Percentiles rank a stretch among this genome's conserved stretches.
These are phyloP conservation scores for Erinaceus europaeus DNA, from an alignment of 2,113 vertebrate species.

Conservation along the genomic window DNA sequence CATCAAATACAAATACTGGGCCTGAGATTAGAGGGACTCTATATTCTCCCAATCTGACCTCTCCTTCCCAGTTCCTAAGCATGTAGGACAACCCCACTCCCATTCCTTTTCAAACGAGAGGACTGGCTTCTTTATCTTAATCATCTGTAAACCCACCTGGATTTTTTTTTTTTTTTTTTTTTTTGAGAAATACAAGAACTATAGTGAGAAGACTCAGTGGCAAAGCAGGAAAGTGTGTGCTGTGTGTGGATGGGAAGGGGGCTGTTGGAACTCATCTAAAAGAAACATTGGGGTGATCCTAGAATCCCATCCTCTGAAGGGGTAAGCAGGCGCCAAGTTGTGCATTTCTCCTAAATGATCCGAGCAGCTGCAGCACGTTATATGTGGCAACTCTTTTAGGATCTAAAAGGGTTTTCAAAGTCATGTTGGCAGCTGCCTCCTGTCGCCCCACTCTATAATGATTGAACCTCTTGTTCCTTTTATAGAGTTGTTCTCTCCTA, in stretches of 20 bases:
- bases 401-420: constrained; percentile 86
- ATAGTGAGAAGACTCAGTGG: background rate
- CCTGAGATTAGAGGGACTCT: background rate
- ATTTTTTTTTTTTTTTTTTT: too few relatives aligned
- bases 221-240: background rate
- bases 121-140: background rate
- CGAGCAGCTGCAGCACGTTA: constrained; percentile 84
- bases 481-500: constrained; percentile 91
- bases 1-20: background rate
- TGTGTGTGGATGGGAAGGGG: too few relatives aligned
- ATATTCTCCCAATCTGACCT: background rate
- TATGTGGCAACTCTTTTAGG: constrained; percentile 81
- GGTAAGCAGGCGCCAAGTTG: constrained; percentile 73
- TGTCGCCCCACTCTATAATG: constrained; percentile 83
- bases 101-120: background rate
- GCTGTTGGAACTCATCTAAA: constrained; percentile 31
- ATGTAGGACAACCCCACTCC: background rate
- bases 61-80: background rate
- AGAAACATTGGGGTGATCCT: constrained; percentile 68
- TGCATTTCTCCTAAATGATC: constrained; percentile 74
- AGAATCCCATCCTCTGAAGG: constrained; percentile 58
- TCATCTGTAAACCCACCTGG: constrained; percentile 34
- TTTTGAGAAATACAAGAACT: background rate
- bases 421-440: constrained; percentile 85
- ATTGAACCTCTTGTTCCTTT: constrained; percentile 88